These are phyloP conservation scores for Penaeus japonicus DNA, from an alignment of 1,140 invertebrate genomes.

Conservation along the genomic window DNA sequence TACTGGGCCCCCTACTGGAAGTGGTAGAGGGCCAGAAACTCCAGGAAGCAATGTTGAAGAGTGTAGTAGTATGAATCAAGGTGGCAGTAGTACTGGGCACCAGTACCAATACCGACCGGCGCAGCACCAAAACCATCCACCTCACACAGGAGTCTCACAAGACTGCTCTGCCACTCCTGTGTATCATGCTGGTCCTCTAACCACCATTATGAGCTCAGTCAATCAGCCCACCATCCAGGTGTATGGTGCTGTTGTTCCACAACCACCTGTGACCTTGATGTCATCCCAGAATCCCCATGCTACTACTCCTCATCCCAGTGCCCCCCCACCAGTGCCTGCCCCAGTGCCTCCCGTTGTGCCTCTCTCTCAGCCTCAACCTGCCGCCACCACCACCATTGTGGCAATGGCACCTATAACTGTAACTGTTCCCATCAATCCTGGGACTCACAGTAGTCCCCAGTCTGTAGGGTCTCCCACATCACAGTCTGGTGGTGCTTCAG, in stretches of 20 bases:
- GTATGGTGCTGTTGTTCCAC: constrained; percentile 51
- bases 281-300: constrained; percentile 49
- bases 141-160: constrained; percentile 35
- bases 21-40: constrained; percentile 73
- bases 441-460: constrained; percentile 12
- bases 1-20: constrained; percentile 95
- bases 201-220: constrained; percentile 45
- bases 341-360: constrained; percentile 54
- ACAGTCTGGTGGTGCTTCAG: background rate
- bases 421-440: constrained; percentile 38
- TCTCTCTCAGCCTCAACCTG: constrained; percentile 48
- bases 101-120: constrained; percentile 68
- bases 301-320: constrained; percentile 38
- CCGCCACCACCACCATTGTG: constrained; percentile 39
- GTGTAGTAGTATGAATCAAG: constrained; percentile 23
- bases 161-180: constrained; percentile 38
- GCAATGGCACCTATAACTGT: constrained; percentile 39
- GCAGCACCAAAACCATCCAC: constrained; percentile 63
- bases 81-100: constrained; percentile 59
- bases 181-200: constrained; percentile 42
- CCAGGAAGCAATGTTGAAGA: constrained; percentile 61
- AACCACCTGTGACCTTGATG: constrained; percentile 46
- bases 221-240: constrained; percentile 50
- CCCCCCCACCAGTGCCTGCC: constrained; percentile 51
- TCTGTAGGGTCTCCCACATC: background rate